Percentiles rank a stretch among this genome's conserved stretches.
phyloP scores from a whole-genome alignment of 2,888 invertebrate species.

The Archips xylosteana region DNA sequence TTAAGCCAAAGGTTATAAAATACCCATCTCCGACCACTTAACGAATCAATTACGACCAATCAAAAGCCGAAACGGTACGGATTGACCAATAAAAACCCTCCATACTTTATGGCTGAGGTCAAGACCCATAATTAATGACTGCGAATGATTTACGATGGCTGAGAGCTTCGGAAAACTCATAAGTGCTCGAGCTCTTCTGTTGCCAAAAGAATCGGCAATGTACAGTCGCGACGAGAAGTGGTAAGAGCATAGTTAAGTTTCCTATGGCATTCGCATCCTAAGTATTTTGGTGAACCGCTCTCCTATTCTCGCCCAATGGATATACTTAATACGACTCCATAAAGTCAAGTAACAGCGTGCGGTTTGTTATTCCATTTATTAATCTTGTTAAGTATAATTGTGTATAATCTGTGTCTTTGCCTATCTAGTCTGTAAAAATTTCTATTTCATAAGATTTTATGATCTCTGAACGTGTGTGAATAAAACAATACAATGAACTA shows the following conservation, averaged over 20 bases:
- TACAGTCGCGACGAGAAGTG: constrained; percentile 55
- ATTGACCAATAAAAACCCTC: constrained; percentile 36
- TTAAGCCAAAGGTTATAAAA: constrained; percentile 1
- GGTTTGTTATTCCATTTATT: no score
- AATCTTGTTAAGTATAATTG: no score
- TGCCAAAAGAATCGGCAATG: constrained; percentile 72
- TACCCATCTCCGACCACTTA: constrained; percentile 25
- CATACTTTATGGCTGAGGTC: constrained; percentile 36
- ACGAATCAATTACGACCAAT: constrained; percentile 28
- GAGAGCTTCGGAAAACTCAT: constrained; percentile 32
- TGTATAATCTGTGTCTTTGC: no score
- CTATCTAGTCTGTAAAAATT: no score
- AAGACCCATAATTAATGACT: constrained; percentile 20
- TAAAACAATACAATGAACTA: no score
- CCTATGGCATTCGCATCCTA: background rate
- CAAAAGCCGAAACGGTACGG: constrained; percentile 25
- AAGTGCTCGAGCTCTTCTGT: constrained; percentile 38
- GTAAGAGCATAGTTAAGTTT: background rate
- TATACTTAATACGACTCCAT: no score
- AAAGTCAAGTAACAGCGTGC: no score
- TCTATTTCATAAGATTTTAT: no score
- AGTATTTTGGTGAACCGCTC: no score
- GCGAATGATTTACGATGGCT: constrained; percentile 35
- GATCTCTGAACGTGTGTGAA: no score
- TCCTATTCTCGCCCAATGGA: no score